Percentiles rank a stretch among this genome's conserved stretches.
Conservation (phyloP, 1,140 invertebrate species). For the Oryctes rhinoceros region DNA sequence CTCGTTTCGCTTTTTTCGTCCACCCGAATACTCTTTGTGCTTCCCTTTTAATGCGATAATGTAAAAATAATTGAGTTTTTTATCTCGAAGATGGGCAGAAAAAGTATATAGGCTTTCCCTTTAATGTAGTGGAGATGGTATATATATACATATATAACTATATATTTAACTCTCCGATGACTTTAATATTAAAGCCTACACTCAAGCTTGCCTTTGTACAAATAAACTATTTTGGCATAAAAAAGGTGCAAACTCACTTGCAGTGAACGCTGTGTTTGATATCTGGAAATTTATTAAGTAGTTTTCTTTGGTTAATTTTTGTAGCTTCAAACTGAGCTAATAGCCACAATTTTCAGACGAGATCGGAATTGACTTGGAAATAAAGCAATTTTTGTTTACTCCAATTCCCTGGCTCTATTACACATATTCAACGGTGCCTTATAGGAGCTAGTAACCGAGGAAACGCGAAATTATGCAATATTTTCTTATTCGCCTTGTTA, state of each 20-base stretch:
- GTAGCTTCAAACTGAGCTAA: no score
- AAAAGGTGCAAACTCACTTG: no score
- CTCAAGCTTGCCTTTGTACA: no score
- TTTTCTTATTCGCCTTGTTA: constrained; percentile 8
- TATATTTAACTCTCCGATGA: no score
- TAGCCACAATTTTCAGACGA: no score
- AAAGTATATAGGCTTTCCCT: background rate
- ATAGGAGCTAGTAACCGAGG: background rate
- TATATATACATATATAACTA: no score
- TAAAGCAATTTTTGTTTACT: background rate
- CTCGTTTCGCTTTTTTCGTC: background rate
- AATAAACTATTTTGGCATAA: no score
- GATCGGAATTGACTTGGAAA: background rate
- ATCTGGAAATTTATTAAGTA: no score
- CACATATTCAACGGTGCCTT: background rate
- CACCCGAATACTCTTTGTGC: background rate
- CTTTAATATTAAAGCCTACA: no score
- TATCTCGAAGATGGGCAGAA: background rate
- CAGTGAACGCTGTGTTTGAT: no score
- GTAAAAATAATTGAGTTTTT: constrained; percentile 38
- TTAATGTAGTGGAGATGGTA: background rate
- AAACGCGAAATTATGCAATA: background rate
- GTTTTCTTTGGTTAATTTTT: no score
- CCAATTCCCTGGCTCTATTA: background rate
- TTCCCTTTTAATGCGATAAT: constrained; percentile 19